Evolutionary conservation across 1,140 invertebrate genomes (phyloP).

Genomic region (Galleria mellonella): DNA sequence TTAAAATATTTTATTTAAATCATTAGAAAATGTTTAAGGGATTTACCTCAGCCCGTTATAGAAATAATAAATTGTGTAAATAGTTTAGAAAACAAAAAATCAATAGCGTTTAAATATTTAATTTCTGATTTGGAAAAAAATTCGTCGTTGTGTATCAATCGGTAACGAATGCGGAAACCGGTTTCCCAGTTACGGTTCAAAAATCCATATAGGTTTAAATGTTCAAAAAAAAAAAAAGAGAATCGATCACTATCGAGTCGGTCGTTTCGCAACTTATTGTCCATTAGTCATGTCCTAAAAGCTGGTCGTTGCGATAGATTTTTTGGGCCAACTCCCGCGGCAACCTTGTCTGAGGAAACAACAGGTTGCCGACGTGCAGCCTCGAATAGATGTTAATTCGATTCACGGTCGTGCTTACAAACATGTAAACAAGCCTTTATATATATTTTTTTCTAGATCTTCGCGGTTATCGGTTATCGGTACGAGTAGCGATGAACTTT

Average conservation of each 20-base stretch:
- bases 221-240: no score
- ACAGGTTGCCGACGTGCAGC: constrained; percentile 47
- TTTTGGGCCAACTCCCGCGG: constrained; percentile 27
- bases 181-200: no score
- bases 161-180: no score
- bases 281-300: constrained; percentile 62
- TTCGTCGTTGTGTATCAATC: no score
- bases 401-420: constrained; percentile 33
- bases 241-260: not conserved
- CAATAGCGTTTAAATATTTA: no score
- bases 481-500: not conserved
- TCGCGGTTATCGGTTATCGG: constrained; percentile 1
- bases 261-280: constrained; percentile 41
- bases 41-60: no score
- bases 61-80: no score
- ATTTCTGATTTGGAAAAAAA: no score
- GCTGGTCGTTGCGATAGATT: constrained; percentile 32
- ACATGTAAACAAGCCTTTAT: constrained; percentile 24
- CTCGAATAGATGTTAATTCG: constrained; percentile 45
- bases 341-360: constrained; percentile 19
- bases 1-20: no score
- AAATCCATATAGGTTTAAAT: no score
- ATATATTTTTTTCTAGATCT: constrained; percentile 18
- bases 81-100: no score
- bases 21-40: no score